Percentiles rank a stretch among this genome's conserved stretches.
phyloP scores from a whole-genome alignment of 2,888 invertebrate species.

The Tenthredo distinguenda region DNA sequence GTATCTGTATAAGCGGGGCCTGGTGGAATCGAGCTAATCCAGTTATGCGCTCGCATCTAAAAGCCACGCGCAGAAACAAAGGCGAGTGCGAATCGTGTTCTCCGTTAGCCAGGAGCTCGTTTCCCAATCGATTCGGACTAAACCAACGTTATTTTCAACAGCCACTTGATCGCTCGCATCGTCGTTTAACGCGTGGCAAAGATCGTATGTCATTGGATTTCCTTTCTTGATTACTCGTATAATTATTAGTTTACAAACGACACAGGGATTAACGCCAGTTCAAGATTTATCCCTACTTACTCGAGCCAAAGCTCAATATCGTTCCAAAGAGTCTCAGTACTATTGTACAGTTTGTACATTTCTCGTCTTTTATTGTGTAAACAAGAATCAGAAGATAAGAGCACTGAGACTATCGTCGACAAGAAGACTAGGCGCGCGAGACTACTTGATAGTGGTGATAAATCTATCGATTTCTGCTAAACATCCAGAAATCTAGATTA shows the following conservation, averaged over 20 bases:
- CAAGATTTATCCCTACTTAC: not conserved
- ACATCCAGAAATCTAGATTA: conserved; percentile 26
- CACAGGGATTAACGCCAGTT: not conserved
- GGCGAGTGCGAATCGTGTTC: conserved; percentile 61
- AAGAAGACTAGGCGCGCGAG: not conserved
- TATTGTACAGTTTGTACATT: not conserved
- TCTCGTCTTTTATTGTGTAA: not conserved
- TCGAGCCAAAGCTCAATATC: not conserved
- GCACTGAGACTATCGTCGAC: not conserved
- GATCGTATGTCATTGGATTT: conserved; percentile 55
- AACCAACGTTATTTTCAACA: conserved; percentile 60
- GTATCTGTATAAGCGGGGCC: conserved; percentile 32
- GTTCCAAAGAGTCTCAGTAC: not conserved
- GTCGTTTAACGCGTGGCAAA: conserved; percentile 5
- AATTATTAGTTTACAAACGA: not conserved
- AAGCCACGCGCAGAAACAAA: conserved; percentile 68
- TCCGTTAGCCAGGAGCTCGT: conserved; percentile 54
- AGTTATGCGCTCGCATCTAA: conserved; percentile 55
- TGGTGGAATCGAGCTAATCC: conserved; percentile 45
- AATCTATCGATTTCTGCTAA: not conserved
- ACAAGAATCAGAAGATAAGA: not conserved
- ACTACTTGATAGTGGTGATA: not conserved
- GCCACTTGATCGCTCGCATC: conserved; percentile 49
- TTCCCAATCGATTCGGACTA: conserved; percentile 60
- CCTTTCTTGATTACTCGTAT: not conserved